Percentiles rank a stretch among this genome's conserved stretches.
Evolutionary conservation across 2,797 vertebrate genomes (phyloP).

Genomic region (Cossypha dichroa): DNA sequence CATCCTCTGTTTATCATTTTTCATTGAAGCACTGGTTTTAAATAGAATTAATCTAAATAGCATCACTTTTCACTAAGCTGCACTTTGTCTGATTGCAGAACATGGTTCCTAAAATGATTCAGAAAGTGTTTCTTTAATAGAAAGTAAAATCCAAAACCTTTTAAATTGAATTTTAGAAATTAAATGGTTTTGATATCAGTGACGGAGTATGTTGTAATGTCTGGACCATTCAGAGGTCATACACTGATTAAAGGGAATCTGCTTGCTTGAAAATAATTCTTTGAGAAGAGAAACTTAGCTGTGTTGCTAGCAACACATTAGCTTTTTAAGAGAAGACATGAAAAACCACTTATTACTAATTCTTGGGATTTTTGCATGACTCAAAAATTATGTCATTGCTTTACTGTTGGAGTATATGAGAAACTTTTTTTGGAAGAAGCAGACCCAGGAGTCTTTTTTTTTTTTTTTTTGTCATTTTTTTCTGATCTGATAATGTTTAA

Average conservation of each 20-base stretch:
- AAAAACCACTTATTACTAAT: not conserved
- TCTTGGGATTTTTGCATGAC: not conserved
- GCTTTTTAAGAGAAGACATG: not conserved
- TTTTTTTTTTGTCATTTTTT: not conserved
- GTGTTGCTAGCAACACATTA: not conserved
- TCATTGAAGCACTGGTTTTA: not conserved
- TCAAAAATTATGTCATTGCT: not conserved
- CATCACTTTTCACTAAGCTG: not conserved
- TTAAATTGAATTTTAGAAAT: slow-evolving; percentile 19
- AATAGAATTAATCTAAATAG: not conserved
- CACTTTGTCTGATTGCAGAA: not conserved
- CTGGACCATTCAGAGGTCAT: slow-evolving; percentile 2
- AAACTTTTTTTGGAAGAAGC: not conserved
- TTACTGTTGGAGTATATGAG: not conserved
- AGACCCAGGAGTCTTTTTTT: not conserved
- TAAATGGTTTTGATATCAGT: not conserved
- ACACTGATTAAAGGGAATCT: not conserved
- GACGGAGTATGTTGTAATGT: slow-evolving; percentile 23
- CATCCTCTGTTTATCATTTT: not conserved
- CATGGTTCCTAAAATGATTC: not conserved
- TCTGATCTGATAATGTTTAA: not conserved
- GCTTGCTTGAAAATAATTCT: not conserved
- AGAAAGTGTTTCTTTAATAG: not conserved
- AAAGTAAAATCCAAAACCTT: not conserved
- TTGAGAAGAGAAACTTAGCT: not conserved